Percentiles rank a stretch among this genome's conserved stretches.
Evolutionary conservation across 2,797 vertebrate genomes (phyloP).

Genomic region (Telmatherina bonti): DNA sequence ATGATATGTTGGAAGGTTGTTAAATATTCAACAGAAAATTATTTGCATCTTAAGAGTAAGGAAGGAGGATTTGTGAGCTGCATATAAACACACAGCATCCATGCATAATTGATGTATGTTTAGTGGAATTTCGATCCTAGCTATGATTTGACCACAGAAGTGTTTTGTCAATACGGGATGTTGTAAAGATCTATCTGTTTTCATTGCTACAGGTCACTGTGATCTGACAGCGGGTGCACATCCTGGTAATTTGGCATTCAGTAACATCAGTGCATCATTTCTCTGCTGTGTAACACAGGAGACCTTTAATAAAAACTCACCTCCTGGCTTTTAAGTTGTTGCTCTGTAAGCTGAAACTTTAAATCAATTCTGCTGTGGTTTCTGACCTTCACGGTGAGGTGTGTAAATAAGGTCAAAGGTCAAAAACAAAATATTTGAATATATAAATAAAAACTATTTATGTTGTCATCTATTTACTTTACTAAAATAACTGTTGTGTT

Average conservation of each 20-base stretch:
- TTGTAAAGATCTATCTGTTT: background rate
- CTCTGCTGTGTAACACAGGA: conserved; percentile 34
- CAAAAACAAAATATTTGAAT: too few relatives aligned
- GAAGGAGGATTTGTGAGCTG: background rate
- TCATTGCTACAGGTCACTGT: background rate
- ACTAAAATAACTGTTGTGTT: too few relatives aligned
- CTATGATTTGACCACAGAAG: background rate
- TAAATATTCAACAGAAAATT: background rate
- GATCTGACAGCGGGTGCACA: background rate
- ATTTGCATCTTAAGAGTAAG: background rate
- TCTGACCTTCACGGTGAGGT: conserved; percentile 12
- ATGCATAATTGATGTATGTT: background rate
- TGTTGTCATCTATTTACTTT: too few relatives aligned
- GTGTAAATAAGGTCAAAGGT: too few relatives aligned
- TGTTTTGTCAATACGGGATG: conserved; percentile 1
- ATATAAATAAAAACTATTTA: too few relatives aligned
- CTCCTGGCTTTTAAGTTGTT: conserved; percentile 54
- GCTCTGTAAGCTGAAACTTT: conserved; percentile 36
- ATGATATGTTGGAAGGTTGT: background rate
- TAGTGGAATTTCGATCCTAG: background rate
- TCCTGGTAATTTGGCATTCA: conserved; percentile 2
- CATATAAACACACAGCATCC: background rate
- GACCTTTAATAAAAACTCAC: conserved; percentile 50
- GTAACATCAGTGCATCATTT: conserved; percentile 4
- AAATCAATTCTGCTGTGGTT: conserved; percentile 31